Conservation (phyloP, 2,113 vertebrate species). For the Lathamus discolor region DNA sequence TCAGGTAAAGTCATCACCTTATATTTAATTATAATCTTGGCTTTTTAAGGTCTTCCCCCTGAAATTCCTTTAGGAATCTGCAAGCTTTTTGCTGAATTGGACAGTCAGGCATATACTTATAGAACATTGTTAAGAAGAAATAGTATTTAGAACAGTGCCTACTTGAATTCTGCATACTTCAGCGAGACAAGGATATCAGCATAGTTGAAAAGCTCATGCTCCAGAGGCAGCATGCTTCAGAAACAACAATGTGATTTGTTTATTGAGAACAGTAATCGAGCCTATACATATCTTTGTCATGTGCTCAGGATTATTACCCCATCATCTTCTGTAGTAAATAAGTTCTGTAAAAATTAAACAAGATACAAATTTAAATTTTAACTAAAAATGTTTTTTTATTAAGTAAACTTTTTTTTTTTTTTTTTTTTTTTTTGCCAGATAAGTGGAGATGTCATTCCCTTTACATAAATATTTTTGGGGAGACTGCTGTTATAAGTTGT, state of each 20-base stretch:
- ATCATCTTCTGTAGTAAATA: neutral
- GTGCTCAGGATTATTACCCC: neutral
- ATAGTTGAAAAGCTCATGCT: neutral
- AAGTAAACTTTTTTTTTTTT: neutral
- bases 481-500: neutral
- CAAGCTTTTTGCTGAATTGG: neutral
- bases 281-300: neutral
- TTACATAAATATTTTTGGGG: accelerated
- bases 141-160: neutral
- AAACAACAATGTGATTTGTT: neutral
- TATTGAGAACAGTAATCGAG: neutral
- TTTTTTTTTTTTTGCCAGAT: neutral
- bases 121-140: neutral
- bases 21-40: neutral
- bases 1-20: neutral
- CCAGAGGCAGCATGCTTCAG: neutral
- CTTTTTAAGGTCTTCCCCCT: neutral
- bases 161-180: neutral
- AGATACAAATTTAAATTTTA: neutral
- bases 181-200: neutral
- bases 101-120: neutral
- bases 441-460: neutral
- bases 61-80: neutral
- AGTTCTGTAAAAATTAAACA: neutral
- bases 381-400: neutral